phyloP scores from a whole-genome alignment of 1,140 invertebrate genomes.

The Brachystomella parvula region DNA sequence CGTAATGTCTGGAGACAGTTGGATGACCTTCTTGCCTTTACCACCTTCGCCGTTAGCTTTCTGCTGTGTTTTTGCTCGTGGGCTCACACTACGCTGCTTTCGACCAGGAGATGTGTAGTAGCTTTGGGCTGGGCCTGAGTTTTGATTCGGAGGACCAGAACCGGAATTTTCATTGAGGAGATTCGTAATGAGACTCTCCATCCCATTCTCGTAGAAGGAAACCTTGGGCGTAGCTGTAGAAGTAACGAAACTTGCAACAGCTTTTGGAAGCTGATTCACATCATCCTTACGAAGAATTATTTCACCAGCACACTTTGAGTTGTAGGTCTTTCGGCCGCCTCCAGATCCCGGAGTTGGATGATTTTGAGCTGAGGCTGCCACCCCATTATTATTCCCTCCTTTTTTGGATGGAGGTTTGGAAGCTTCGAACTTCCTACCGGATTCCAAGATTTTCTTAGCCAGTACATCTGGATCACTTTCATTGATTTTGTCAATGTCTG shows the following conservation, averaged over 20 bases:
- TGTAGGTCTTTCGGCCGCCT: conserved; percentile 1
- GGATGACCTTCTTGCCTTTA: conserved; percentile 30
- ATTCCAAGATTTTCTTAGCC: conserved; percentile 80
- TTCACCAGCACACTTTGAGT: conserved; percentile 4
- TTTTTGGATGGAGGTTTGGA: conserved; percentile 52
- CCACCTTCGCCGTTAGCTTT: neutral
- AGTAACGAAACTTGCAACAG: conserved; percentile 3
- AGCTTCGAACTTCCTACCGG: conserved; percentile 75
- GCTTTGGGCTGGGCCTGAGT: conserved; percentile 19
- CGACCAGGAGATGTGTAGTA: conserved; percentile 9
- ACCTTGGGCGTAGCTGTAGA: conserved; percentile 44
- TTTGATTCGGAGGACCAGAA: conserved; percentile 31
- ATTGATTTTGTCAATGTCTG: conserved; percentile 72
- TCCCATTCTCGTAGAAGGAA: conserved; percentile 79
- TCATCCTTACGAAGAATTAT: conserved; percentile 2
- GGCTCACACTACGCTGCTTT: conserved; percentile 21
- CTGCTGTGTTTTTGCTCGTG: conserved; percentile 19
- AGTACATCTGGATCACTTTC: conserved; percentile 83
- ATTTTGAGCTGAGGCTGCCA: neutral
- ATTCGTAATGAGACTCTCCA: conserved; percentile 84
- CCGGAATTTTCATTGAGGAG: conserved; percentile 81
- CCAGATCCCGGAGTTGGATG: neutral
- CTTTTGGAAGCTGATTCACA: neutral
- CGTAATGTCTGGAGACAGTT: conserved; percentile 32
- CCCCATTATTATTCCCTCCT: conserved; percentile 37